Base-by-base conservation (phyloP, 2,797 vertebrate genomes). In the Rhadinocentrus ornatus region DNA sequence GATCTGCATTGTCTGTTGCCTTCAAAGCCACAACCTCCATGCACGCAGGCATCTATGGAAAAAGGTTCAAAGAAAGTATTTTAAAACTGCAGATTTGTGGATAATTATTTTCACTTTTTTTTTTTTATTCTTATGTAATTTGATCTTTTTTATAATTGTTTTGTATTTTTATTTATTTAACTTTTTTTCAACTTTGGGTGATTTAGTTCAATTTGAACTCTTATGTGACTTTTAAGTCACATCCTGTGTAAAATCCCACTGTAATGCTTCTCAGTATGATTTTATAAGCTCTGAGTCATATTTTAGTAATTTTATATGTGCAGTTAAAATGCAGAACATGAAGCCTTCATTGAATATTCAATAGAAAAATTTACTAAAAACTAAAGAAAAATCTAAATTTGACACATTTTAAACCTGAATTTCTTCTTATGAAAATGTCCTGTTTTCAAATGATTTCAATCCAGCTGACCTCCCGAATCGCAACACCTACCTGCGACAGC, bases 401-500 rank as follows among this genome's bases (percentile, higher is more conserved):
- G 5, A 1, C 31, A 11, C 26, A 20, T 44, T 37, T 66, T 20
- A 24, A 13, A 13, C 50, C 22, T 48, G 6, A 48, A 1, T 48
- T n/a, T 48, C n/a, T 48, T 48, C 9, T 9, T 10, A 3, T 22
- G 60, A 7, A 62, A 68, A 57, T 2, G 18, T 20, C 0, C 32
- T 6, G 7, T 9, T 35, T 35, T 53, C 16, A 56, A 56, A 62
- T 67, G 69, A 72, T 37, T 74, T 54, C 79, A 69, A 63, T 73
- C 48, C 54, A n/a, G 53, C 73, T 60, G 32, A 74, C 62, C 78
- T 52, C 20, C 15, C 4, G 52, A 46, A 27, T 64, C 59, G 34
- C 32, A 29, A 16, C 55, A 24, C 57, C 73, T 81, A 73, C 83
- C 82, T 75, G 78, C 74, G 53, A 13, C 60, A 29, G 41, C 73